Evolutionary conservation across 2,888 invertebrate genomes (phyloP).

Genomic region (Pardosa pseudoannulata): DNA sequence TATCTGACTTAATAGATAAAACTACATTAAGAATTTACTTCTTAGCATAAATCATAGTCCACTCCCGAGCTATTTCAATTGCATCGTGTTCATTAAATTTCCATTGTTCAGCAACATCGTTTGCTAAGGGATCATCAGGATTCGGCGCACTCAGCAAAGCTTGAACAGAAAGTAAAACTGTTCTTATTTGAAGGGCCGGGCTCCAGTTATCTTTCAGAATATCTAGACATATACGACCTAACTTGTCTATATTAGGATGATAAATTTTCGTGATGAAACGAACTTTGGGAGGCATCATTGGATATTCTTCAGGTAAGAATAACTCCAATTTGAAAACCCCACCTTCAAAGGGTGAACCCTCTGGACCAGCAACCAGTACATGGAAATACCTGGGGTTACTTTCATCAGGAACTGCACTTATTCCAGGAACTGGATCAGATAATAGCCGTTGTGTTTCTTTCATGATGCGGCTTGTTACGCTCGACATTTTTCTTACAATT

Average conservation of each 20-base stretch:
- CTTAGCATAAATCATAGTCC: conserved; percentile 94
- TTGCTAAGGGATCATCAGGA: conserved; percentile 98
- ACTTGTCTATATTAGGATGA: conserved; percentile 99
- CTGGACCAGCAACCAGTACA: conserved; percentile 87
- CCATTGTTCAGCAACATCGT: conserved; percentile 99
- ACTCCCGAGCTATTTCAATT: conserved; percentile 92
- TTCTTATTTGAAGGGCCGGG: conserved; percentile 99
- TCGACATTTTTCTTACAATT: conserved; percentile 58
- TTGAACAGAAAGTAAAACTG: conserved; percentile 98
- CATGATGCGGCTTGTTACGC: conserved; percentile 65
- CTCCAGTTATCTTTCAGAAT: conserved; percentile 98
- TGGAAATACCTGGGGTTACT: conserved; percentile 98
- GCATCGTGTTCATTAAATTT: conserved; percentile 99
- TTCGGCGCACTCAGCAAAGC: conserved; percentile 98
- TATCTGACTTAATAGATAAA: no score
- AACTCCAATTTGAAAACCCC: conserved; percentile 98
- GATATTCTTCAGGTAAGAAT: conserved; percentile 99
- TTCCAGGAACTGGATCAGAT: conserved; percentile 99
- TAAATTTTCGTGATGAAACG: conserved; percentile 99
- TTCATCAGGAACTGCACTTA: conserved; percentile 97
- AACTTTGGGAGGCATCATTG: conserved; percentile 99
- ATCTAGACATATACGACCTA: conserved; percentile 96
- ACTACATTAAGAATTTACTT: no score
- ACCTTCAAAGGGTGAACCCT: conserved; percentile 95
- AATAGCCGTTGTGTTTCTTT: conserved; percentile 98